Evolutionary conservation across 2,113 vertebrate genomes (phyloP).

Genomic region (Madoqua kirkii): DNA sequence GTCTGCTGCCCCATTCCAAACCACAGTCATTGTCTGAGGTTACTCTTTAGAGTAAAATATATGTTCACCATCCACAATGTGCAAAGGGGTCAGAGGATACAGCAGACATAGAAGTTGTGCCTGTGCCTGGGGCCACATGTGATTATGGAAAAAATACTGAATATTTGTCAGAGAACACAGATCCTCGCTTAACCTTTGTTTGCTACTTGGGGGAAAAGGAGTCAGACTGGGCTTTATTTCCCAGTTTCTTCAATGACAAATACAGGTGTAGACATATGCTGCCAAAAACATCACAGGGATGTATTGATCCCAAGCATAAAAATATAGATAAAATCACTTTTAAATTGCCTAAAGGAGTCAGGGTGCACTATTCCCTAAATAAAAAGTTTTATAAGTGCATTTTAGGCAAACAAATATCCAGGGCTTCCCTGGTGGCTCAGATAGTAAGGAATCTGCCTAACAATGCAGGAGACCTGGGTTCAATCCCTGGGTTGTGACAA

Average conservation of each 20-base stretch:
- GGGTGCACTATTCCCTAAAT: fast-evolving
- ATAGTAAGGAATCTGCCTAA: background rate
- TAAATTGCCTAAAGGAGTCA: background rate
- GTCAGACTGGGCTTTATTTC: background rate
- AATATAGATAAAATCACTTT: background rate
- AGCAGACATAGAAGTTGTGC: too few relatives aligned
- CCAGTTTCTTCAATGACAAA: background rate
- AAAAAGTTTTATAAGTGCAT: background rate
- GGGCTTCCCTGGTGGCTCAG: background rate
- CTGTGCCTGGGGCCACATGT: background rate
- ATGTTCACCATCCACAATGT: background rate
- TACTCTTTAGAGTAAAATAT: background rate
- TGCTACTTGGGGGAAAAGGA: background rate
- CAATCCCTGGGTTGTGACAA: background rate
- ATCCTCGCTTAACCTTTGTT: background rate
- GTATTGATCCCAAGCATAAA: background rate
- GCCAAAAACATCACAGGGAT: background rate
- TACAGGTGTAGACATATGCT: background rate
- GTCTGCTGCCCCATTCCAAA: background rate
- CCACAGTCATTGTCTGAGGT: background rate
- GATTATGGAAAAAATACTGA: background rate
- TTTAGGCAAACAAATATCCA: background rate
- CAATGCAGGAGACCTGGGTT: background rate
- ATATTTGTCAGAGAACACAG: background rate
- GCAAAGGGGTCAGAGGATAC: background rate